Evolutionary conservation across 2,797 vertebrate species (phyloP), one percentile per base, ranked within the genome.

Genomic region (Lepilemur ruficaudatus): DNA sequence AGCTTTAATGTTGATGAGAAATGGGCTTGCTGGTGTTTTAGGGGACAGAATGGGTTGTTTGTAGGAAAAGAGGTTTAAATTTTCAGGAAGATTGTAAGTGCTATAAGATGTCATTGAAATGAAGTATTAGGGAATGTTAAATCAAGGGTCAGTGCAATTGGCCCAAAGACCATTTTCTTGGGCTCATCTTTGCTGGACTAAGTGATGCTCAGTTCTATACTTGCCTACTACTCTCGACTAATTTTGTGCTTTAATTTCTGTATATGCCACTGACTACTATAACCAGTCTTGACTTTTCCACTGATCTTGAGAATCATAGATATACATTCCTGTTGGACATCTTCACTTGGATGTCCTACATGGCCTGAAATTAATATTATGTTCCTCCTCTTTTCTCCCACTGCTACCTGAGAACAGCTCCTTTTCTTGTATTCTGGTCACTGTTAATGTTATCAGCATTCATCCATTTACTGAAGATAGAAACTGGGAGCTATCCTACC

Each of bases 1-100:
- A 98, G 78, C 84, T 70, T 94, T 97, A 96, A 92, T 93, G 84
- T 92, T 96, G 95, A 92, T 94, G 90, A 96, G 95, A 95, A 92
- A 94, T 93, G 87, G 67, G 46, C 43, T 59, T 93, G 18, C 57
- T 87, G n/a, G 63, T 94, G 50, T 43, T 82, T 84, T 75, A 79
- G 81, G 65, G 46, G 81, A 91, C 80, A 22, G n/a, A 86, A 92
- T 52, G 38, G 20, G 30, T 57, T 92, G 72, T 93, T 90, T 14
- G 2, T 90, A 84, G 73, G 55, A 80, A 93, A 93, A 81, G 78
- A 92, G 57, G 18, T 63, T 92, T 83, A 90, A 35, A 30, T 90
- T 96, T 95, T 92, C 50, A 93, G 85, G 87, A 91, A 96, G 90
- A 95, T 7, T 88, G 4, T 85, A 92, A 94, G 81, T 94, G 50